Evolutionary conservation across 2,113 vertebrate species (phyloP).

Genomic region (Clarias batrachus): DNA sequence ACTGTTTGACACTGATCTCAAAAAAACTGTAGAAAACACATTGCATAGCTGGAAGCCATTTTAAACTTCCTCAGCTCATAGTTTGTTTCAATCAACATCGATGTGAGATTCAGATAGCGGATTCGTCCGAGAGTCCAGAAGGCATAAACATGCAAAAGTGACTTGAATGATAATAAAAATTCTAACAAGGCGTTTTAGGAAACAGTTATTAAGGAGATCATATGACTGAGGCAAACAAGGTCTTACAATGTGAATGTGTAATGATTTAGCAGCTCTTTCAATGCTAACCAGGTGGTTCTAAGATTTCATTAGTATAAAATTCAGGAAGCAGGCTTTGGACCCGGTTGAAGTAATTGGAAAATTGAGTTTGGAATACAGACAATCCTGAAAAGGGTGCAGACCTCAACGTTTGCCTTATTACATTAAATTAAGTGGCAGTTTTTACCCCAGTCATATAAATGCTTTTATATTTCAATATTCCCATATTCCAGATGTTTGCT

Average conservation of each 20-base stretch:
- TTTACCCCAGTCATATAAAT: not conserved
- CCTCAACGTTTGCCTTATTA: not conserved
- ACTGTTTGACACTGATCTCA: not conserved
- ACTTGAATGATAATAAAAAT: not conserved
- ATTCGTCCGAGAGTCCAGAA: not conserved
- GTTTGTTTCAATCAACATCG: not conserved
- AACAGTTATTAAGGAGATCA: not conserved
- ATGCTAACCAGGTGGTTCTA: not conserved
- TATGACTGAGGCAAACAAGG: not conserved
- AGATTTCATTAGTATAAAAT: not conserved
- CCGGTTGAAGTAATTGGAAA: not conserved
- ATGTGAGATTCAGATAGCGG: not conserved
- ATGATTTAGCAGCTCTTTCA: not conserved
- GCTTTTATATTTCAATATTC: too few relatives aligned
- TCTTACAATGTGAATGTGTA: not conserved
- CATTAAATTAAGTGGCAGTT: not conserved
- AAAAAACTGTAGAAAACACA: not conserved
- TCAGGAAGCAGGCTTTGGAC: not conserved
- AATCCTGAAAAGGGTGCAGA: not conserved
- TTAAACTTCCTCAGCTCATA: not conserved
- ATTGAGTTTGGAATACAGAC: not conserved
- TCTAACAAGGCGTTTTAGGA: not conserved
- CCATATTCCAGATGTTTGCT: not conserved
- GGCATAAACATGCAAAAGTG: not conserved
- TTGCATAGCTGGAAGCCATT: not conserved